phyloP scores from a whole-genome alignment of 2,888 invertebrate species.

The Digitonthophagus gazella region DNA sequence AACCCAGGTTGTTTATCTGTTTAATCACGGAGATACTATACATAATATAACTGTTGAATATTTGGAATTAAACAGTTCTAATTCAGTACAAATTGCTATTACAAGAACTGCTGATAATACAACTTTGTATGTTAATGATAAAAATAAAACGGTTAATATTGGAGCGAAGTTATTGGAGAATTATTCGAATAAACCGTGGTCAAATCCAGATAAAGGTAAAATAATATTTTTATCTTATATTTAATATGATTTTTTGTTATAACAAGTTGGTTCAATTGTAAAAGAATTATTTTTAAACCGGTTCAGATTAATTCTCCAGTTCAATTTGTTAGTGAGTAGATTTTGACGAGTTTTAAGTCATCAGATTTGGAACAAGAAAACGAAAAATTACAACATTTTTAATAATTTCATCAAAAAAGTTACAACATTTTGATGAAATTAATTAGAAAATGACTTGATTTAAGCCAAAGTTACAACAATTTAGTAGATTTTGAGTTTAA shows the following conservation, averaged over 20 bases:
- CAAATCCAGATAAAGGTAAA: constrained; percentile 74
- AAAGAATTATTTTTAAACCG: too few species aligned
- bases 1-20: constrained; percentile 77
- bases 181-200: constrained; percentile 85
- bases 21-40: constrained; percentile 79
- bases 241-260: too few species aligned
- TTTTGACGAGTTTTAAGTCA: too few species aligned
- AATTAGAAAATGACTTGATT: too few species aligned
- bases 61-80: constrained; percentile 73
- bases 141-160: constrained; percentile 67
- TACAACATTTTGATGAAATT: too few species aligned
- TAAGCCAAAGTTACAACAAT: too few species aligned
- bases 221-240: not conserved
- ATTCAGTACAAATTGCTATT: constrained; percentile 86
- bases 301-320: too few species aligned
- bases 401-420: too few species aligned
- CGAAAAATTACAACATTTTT: too few species aligned
- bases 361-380: too few species aligned
- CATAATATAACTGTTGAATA: constrained; percentile 75
- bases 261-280: not conserved
- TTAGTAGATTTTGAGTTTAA: too few species aligned
- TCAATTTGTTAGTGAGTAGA: too few species aligned
- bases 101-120: constrained; percentile 70
- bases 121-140: constrained; percentile 78
- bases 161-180: constrained; percentile 69